Base-by-base conservation (phyloP, 2,113 vertebrate species). In the Xiphophorus hellerii region DNA sequence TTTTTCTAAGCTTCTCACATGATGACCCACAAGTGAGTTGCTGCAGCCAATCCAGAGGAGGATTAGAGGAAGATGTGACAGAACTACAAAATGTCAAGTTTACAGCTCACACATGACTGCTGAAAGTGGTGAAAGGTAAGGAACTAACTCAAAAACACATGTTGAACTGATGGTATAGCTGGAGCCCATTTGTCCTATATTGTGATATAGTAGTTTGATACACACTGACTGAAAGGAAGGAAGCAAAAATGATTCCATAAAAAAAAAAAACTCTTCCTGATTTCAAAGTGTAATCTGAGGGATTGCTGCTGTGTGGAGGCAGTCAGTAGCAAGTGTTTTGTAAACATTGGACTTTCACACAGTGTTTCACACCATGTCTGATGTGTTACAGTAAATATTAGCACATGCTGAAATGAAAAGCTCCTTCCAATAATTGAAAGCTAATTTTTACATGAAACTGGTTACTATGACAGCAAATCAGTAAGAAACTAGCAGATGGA, bases 1-100 rank as follows among this genome's bases (percentile, higher is more conserved):
- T 87, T 83, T 89, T 54, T 83, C 22, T 85, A 90, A 77, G 84
- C 85, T 68, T 83, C 71, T 91, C 88, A 87, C 87, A 87, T 64
- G 78, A 65, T 86, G 83, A 92, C 82, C 88, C 88, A 87, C 83
- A 80, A 80, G 77, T 84, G 81, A 89, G 68, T 31, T 60, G 48
- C 84, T 84, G 71, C 80, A 90, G 83, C 83, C 87, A 84, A 84
- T 88, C 88, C 89, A 83, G 76, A 67, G 65, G 78, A 81, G 88
- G 86, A 90, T 91, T 88, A 89, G 12, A 22, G 66, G 74, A 84
- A 85, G 80, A 87, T 88, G 89, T 88, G 84, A 85, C 20, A 62
- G 76, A 69, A 70, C 84, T 85, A 64, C 88, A 78, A 86, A 91
- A 82, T 68, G 88, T 84, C 80, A 81, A 72, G 68, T 73, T 63